A percentile compares a stretch with the other conserved stretches of the same genome.
These are phyloP conservation scores for Sipha maydis DNA, from an alignment of 2,888 invertebrate species.

Conservation along the genomic window DNA sequence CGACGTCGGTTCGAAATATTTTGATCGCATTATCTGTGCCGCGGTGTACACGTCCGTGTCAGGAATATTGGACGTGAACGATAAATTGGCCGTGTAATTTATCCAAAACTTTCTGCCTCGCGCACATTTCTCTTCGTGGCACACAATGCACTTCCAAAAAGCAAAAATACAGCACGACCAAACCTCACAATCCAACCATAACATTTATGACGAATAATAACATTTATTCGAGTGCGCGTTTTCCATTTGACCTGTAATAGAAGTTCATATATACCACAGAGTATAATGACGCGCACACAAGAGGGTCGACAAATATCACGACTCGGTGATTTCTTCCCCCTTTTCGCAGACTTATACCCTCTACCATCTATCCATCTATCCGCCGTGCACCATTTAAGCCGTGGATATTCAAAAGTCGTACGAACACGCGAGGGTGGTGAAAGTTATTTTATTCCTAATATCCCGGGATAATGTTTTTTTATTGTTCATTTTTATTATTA, in stretches of 20 bases:
- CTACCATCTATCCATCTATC: background rate
- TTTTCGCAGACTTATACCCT: constrained; percentile 5
- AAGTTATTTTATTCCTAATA: background rate
- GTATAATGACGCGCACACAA: background rate
- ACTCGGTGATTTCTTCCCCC: constrained; percentile 33
- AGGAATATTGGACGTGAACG: background rate
- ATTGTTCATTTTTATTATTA: no score
- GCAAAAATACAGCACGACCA: background rate
- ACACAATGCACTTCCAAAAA: background rate
- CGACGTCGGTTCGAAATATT: no score
- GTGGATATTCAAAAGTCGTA: constrained; percentile 22
- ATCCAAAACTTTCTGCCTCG: background rate
- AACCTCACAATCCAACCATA: background rate
- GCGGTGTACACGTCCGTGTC: no score
- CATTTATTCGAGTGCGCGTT: constrained; percentile 37
- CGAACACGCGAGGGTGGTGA: constrained; percentile 13
- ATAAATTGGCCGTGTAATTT: background rate
- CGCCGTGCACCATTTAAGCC: background rate
- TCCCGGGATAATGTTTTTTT: background rate
- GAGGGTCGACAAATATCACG: constrained; percentile 49
- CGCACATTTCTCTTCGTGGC: background rate
- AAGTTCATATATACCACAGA: background rate
- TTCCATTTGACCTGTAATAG: constrained; percentile 39
- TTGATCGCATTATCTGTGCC: no score
- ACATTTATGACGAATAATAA: background rate